These are phyloP conservation scores for Cenopis cana DNA, from an alignment of 2,888 invertebrate genomes.

Conservation along the genomic window DNA sequence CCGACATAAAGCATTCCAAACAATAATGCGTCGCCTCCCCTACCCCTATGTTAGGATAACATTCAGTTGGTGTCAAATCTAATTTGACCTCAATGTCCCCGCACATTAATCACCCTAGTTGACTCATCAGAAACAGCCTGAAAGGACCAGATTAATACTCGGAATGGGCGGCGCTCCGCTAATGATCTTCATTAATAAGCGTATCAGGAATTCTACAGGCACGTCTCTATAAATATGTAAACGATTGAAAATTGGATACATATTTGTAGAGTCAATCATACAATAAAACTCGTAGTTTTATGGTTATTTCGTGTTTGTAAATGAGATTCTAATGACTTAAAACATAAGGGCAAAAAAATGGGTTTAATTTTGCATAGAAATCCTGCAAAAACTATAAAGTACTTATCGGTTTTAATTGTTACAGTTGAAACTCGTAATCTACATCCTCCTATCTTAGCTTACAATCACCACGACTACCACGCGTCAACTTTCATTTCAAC, in stretches of 20 bases:
- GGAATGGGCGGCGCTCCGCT: conserved; percentile 21
- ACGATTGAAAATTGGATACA: background rate
- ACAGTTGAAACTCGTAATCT: too few relatives aligned
- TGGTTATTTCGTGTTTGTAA: background rate
- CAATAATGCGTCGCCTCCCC: background rate
- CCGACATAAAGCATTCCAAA: background rate
- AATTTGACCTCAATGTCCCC: background rate
- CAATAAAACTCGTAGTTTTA: conserved; percentile 5
- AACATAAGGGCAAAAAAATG: background rate
- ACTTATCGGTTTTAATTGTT: too few relatives aligned
- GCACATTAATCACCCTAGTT: conserved; percentile 23
- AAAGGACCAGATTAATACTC: conserved; percentile 23
- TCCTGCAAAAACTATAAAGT: background rate
- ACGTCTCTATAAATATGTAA: background rate
- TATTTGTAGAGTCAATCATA: background rate
- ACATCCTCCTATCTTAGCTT: too few relatives aligned
- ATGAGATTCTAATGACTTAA: background rate
- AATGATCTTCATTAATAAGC: conserved; percentile 30
- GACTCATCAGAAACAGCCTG: conserved; percentile 16
- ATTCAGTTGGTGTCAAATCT: background rate
- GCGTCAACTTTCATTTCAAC: too few relatives aligned
- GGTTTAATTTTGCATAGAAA: background rate
- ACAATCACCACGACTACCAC: too few relatives aligned
- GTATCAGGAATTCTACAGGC: conserved; percentile 10
- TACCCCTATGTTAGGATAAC: background rate